A percentile compares a stretch with the other conserved stretches of the same genome.
These are phyloP conservation scores for Allenopithecus nigroviridis DNA, from an alignment of 2,797 vertebrate species.

Conservation along the genomic window DNA sequence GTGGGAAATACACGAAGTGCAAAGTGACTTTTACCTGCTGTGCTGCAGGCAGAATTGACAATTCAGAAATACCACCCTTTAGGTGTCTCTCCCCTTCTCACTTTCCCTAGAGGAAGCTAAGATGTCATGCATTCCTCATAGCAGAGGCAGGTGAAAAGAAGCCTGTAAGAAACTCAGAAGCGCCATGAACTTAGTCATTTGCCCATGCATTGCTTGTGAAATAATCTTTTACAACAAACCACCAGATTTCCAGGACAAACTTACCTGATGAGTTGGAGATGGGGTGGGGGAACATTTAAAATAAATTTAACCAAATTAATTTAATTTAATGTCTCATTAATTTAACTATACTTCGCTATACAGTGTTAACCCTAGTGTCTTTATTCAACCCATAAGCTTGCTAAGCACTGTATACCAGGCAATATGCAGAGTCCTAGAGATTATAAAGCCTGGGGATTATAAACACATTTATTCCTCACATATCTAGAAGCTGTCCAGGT, in stretches of 20 bases:
- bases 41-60: conserved; percentile 82
- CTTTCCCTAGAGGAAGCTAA: conserved; percentile 56
- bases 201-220: conserved; percentile 49
- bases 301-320: background rate
- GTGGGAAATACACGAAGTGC: conserved; percentile 83
- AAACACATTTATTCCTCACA: background rate
- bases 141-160: conserved; percentile 68
- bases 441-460: background rate
- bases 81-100: conserved; percentile 71
- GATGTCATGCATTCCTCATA: conserved; percentile 61
- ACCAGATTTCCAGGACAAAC: background rate
- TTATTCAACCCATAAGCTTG: background rate
- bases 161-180: conserved; percentile 46
- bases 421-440: background rate
- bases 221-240: background rate
- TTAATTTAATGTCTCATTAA: background rate
- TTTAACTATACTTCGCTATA: background rate
- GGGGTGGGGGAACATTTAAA: background rate
- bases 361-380: background rate
- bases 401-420: background rate
- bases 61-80: conserved; percentile 72
- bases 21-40: conserved; percentile 86
- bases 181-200: conserved; percentile 2
- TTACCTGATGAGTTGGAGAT: background rate
- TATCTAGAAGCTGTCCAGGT: background rate